A percentile compares a stretch with the other conserved stretches of the same genome.
These are phyloP conservation scores for Petrocephalus microphthalmus DNA, from an alignment of 2,113 vertebrate genomes.

Conservation along the genomic window DNA sequence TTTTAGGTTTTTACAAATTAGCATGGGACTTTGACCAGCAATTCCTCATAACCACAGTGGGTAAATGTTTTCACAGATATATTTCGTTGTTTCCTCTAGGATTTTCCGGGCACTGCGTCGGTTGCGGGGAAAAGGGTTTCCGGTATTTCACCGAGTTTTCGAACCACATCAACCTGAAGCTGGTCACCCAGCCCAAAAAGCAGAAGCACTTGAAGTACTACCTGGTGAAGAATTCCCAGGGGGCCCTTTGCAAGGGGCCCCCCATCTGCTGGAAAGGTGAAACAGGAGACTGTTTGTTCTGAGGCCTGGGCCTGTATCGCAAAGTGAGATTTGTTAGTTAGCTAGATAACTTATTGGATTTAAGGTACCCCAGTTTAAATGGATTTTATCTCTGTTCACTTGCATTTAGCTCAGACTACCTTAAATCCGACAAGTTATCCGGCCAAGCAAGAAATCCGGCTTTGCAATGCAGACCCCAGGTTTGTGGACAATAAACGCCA, in stretches of 20 bases:
- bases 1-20: background rate
- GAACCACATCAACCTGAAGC: background rate
- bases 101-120: background rate
- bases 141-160: background rate
- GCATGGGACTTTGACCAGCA: background rate
- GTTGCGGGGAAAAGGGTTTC: background rate
- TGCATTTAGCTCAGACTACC: background rate
- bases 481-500: background rate
- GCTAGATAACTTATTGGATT: background rate
- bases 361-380: too few relatives aligned
- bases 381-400: background rate
- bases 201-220: slow-evolving; percentile 99
- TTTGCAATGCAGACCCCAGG: background rate
- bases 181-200: background rate
- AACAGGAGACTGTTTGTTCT: slow-evolving; percentile 34
- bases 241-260: slow-evolving; percentile 87
- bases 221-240: slow-evolving; percentile 91
- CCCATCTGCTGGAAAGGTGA: slow-evolving; percentile 98
- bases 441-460: background rate
- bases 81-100: background rate
- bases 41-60: background rate
- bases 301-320: slow-evolving; percentile 28
- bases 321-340: background rate
- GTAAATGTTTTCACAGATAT: background rate
- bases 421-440: background rate